Conservation (phyloP, 92 coral and sea anemone species). For the Epizoanthus stellaris region DNA sequence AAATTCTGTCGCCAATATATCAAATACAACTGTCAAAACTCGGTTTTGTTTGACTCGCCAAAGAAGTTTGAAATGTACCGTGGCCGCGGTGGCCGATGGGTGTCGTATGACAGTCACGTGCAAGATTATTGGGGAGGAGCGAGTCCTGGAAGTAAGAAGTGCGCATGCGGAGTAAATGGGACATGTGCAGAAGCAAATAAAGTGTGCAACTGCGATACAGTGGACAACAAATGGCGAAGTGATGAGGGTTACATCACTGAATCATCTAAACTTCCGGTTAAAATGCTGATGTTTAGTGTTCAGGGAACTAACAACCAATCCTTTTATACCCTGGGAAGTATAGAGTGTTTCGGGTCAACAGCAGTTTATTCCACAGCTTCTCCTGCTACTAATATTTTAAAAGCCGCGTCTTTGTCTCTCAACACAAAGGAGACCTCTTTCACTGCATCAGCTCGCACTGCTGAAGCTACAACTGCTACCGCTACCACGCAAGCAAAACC, state of each 20-base stretch:
- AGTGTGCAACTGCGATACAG: slow-evolving; percentile 78
- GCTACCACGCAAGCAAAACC: background rate
- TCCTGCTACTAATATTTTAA: slow-evolving; percentile 12
- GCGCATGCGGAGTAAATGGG: slow-evolving; percentile 79
- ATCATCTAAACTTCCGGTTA: slow-evolving; percentile 71
- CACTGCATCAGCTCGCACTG: background rate
- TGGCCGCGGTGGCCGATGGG: slow-evolving; percentile 94
- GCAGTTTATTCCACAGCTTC: slow-evolving; percentile 30
- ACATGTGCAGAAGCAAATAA: slow-evolving; percentile 70
- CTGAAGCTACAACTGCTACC: slow-evolving; percentile 9
- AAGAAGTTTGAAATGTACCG: slow-evolving; percentile 56
- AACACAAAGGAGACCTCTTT: background rate
- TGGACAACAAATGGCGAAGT: slow-evolving; percentile 66
- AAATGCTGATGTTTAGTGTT: slow-evolving; percentile 70
- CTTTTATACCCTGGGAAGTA: slow-evolving; percentile 66
- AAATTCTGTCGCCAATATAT: slow-evolving; percentile 77
- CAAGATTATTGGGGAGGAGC: slow-evolving; percentile 95
- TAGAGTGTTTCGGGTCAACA: slow-evolving; percentile 83
- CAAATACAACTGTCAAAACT: slow-evolving; percentile 72
- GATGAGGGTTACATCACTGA: slow-evolving; percentile 78
- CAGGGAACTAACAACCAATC: slow-evolving; percentile 66
- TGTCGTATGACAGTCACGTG: slow-evolving; percentile 73
- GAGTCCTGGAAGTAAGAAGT: slow-evolving; percentile 75
- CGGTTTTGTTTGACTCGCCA: slow-evolving; percentile 79
- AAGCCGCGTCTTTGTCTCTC: slow-evolving; percentile 30